These are phyloP conservation scores for Aix galericulata DNA, from an alignment of 2,113 vertebrate species.

Conservation along the genomic window DNA sequence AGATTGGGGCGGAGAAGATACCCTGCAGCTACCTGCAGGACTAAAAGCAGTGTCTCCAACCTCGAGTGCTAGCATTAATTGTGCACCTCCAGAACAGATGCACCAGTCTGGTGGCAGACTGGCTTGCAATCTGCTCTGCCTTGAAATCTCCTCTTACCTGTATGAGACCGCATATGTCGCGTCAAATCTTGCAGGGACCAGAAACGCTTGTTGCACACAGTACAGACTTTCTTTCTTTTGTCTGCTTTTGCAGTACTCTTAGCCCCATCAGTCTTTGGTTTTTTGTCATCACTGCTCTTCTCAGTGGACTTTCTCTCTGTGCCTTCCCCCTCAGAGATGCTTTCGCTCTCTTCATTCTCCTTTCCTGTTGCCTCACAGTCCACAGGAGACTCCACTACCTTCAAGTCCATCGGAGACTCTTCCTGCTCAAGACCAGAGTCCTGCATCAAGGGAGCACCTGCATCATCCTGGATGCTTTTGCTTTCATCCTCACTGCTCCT, in stretches of 20 bases:
- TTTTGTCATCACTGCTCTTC: slow-evolving; percentile 84
- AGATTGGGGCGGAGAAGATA: not conserved
- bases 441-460: slow-evolving; percentile 35
- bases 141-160: slow-evolving; percentile 81
- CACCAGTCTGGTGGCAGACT: not conserved
- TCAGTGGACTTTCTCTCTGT: slow-evolving; percentile 79
- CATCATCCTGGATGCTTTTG: slow-evolving; percentile 25
- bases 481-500: slow-evolving; percentile 60
- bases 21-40: not conserved
- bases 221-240: slow-evolving; percentile 98
- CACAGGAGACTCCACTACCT: slow-evolving; percentile 63
- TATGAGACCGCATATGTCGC: slow-evolving; percentile 96
- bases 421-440: slow-evolving; percentile 57
- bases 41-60: slow-evolving; percentile 1
- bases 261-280: slow-evolving; percentile 83
- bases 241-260: slow-evolving; percentile 84
- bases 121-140: slow-evolving; percentile 4
- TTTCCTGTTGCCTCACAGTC: slow-evolving; percentile 62
- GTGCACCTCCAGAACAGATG: not conserved
- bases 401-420: slow-evolving; percentile 64
- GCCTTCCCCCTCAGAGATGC: slow-evolving; percentile 82
- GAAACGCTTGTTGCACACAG: slow-evolving; percentile 93
- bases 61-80: not conserved
- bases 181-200: slow-evolving; percentile 99
- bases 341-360: slow-evolving; percentile 78